Evolutionary conservation across 1,140 invertebrate genomes (phyloP).

Genomic region (Meloidogyne hapla): DNA sequence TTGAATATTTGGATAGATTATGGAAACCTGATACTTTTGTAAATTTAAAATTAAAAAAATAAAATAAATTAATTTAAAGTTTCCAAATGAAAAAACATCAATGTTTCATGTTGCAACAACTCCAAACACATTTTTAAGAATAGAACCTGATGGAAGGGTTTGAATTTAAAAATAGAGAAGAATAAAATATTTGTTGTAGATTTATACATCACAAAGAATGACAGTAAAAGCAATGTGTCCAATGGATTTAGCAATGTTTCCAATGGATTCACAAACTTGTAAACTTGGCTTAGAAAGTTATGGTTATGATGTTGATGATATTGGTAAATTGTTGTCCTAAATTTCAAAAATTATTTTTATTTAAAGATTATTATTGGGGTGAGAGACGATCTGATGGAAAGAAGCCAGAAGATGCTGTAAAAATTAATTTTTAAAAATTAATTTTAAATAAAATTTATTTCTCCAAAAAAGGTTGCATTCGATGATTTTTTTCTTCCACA

Average conservation of each 20-base stretch:
- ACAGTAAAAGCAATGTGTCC: slow-evolving; percentile 95
- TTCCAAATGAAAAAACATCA: slow-evolving; percentile 94
- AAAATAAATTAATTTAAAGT: slow-evolving; percentile 70
- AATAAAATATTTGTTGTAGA: slow-evolving; percentile 30
- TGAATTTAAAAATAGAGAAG: slow-evolving; percentile 11
- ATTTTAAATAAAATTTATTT: neutral
- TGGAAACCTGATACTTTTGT: slow-evolving; percentile 87
- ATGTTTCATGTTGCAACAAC: slow-evolving; percentile 97
- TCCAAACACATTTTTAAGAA: slow-evolving; percentile 70
- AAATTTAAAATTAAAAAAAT: neutral
- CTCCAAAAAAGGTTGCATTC: slow-evolving; percentile 41
- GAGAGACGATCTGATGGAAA: slow-evolving; percentile 30
- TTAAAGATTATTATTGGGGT: slow-evolving; percentile 43
- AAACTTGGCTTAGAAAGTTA: slow-evolving; percentile 67
- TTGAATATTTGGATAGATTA: slow-evolving; percentile 92
- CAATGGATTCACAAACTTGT: slow-evolving; percentile 66
- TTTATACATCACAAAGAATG: slow-evolving; percentile 69
- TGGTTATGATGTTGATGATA: slow-evolving; percentile 53
- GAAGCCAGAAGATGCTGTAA: slow-evolving; percentile 38
- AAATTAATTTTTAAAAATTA: neutral
- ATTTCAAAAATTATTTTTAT: neutral
- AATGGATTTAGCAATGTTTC: slow-evolving; percentile 94
- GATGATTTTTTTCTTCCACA: slow-evolving; percentile 56
- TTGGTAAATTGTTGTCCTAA: slow-evolving; percentile 25
- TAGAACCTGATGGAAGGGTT: slow-evolving; percentile 65